phyloP scores from a whole-genome alignment of 1,140 invertebrate species.

The Eupristina koningsbergeri region DNA sequence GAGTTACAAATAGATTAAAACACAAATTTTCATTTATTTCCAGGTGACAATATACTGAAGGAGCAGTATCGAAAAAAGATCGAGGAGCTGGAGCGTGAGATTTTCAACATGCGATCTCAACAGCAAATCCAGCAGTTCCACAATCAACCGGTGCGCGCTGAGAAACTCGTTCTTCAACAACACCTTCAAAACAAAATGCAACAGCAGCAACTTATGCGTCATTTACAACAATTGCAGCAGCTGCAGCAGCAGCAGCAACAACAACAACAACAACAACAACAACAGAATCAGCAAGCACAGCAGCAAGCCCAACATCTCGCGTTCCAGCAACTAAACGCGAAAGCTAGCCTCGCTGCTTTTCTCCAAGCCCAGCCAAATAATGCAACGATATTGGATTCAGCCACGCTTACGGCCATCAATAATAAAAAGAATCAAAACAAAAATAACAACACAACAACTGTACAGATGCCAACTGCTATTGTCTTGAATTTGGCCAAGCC shows the following conservation, averaged over 20 bases:
- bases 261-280: conserved; percentile 65
- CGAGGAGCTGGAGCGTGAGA: conserved; percentile 87
- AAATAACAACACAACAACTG: conserved; percentile 52
- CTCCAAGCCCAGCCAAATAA: conserved; percentile 74
- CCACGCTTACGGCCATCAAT: conserved; percentile 69
- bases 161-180: conserved; percentile 59
- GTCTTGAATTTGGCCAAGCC: conserved; percentile 69
- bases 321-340: conserved; percentile 72
- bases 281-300: conserved; percentile 66
- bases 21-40: conserved; percentile 24
- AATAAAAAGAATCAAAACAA: conserved; percentile 71
- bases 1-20: background rate
- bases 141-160: conserved; percentile 59
- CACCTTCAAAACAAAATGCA: conserved; percentile 67
- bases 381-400: conserved; percentile 66
- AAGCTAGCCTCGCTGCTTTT: conserved; percentile 74
- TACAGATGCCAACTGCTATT: conserved; percentile 70
- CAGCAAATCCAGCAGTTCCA: conserved; percentile 77
- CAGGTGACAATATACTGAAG: conserved; percentile 83
- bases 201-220: conserved; percentile 54
- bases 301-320: conserved; percentile 69
- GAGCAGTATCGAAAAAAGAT: conserved; percentile 88
- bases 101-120: conserved; percentile 81
- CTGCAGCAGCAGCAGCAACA: conserved; percentile 59
- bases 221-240: conserved; percentile 60